A percentile compares a stretch with the other conserved stretches of the same genome.
phyloP scores from a whole-genome alignment of 2,888 invertebrate genomes.

The Tuberolachnus salignus region DNA sequence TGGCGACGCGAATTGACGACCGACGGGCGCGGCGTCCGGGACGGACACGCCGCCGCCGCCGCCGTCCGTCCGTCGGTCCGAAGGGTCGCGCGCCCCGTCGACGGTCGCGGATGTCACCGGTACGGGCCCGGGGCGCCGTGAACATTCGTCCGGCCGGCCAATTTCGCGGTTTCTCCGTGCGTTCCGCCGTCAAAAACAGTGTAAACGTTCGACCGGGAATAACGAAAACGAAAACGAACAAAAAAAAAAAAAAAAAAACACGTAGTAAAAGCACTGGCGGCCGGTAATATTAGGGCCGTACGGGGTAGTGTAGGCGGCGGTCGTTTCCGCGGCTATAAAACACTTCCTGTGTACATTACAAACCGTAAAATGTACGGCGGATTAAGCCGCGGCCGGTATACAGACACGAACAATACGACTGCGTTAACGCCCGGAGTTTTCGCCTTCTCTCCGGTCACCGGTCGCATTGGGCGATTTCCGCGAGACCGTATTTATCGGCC shows the following conservation, averaged over 20 bases:
- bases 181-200: too few species aligned
- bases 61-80: too few species aligned
- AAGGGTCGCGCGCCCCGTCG: not conserved
- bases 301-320: too few species aligned
- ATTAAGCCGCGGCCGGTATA: slow-evolving; percentile 13
- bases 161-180: not conserved
- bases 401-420: slow-evolving; percentile 30
- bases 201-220: too few species aligned
- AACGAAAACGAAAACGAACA: not conserved
- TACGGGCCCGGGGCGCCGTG: too few species aligned
- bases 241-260: too few species aligned
- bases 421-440: slow-evolving; percentile 29
- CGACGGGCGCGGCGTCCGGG: slow-evolving; percentile 36
- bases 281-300: too few species aligned
- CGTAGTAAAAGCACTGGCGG: too few species aligned
- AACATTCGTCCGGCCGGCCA: not conserved
- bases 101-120: not conserved
- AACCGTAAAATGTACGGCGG: slow-evolving; percentile 35
- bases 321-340: slow-evolving; percentile 17
- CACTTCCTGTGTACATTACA: slow-evolving; percentile 25
- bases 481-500: too few species aligned
- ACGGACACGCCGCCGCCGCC: slow-evolving; percentile 15
- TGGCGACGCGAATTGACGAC: slow-evolving; percentile 51
- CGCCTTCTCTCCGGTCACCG: not conserved
- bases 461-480: too few species aligned